Evolutionary conservation across 2,888 invertebrate genomes (phyloP).

Genomic region (Ecdyonurus torrentis): DNA sequence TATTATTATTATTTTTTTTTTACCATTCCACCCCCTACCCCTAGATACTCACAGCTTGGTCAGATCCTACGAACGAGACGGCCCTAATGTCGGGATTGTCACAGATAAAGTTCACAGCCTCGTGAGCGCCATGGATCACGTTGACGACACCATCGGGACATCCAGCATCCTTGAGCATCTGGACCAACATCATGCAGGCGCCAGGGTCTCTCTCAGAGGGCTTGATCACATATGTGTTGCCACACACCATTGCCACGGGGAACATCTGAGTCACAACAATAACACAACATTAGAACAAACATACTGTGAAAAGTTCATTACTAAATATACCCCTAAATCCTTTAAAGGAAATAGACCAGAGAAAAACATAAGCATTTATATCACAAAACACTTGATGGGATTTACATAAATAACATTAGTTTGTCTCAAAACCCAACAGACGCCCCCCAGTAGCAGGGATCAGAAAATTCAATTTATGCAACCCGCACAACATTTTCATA

Average conservation of each 20-base stretch:
- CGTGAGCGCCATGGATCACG: conserved; percentile 87
- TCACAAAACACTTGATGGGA: no score
- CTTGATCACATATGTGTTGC: conserved; percentile 20
- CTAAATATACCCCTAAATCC: background rate
- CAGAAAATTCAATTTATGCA: no score
- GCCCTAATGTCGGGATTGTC: conserved; percentile 91
- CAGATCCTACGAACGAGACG: conserved; percentile 96
- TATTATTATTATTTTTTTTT: no score
- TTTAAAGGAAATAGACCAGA: background rate
- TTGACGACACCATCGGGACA: conserved; percentile 94
- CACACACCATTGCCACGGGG: conserved; percentile 12
- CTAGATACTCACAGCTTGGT: conserved; percentile 63
- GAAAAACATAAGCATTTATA: no score
- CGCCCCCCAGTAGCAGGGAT: no score
- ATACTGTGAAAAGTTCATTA: background rate
- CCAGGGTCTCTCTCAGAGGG: conserved; percentile 98
- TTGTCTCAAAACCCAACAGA: no score
- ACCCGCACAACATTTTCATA: no score
- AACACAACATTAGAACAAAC: no score
- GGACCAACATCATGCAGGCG: conserved; percentile 86
- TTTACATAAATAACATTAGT: no score
- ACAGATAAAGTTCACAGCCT: conserved; percentile 93
- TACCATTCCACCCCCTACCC: no score
- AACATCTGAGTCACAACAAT: conserved; percentile 31
- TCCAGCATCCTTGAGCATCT: conserved; percentile 83